Evolutionary conservation across 1,140 invertebrate species (phyloP).

Genomic region (Helicoverpa zea): DNA sequence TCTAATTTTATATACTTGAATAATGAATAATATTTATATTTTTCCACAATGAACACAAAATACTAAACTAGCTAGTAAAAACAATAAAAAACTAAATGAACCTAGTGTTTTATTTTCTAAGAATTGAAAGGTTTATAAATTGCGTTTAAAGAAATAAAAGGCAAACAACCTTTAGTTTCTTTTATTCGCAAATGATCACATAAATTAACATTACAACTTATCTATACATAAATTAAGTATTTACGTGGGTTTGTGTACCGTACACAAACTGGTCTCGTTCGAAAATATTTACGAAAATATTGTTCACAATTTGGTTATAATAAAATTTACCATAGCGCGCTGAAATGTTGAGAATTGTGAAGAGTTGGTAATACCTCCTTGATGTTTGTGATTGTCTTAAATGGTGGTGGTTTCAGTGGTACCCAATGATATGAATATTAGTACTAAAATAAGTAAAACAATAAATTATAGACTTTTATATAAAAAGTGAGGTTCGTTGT

Average conservation of each 20-base stretch:
- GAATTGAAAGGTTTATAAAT: too few species aligned
- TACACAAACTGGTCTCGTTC: constrained; percentile 77
- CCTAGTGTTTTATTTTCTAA: too few species aligned
- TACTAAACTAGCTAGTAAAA: too few species aligned
- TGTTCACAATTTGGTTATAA: constrained; percentile 84
- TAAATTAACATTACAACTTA: constrained; percentile 44
- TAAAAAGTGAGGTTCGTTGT: too few species aligned
- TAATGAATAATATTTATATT: too few species aligned
- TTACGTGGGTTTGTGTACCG: constrained; percentile 70
- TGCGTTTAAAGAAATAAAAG: neutral
- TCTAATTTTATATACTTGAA: too few species aligned
- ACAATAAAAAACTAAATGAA: too few species aligned
- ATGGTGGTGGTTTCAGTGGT: neutral
- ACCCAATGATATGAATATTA: too few species aligned
- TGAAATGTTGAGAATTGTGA: constrained; percentile 56
- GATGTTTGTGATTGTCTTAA: neutral
- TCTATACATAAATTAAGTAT: constrained; percentile 61
- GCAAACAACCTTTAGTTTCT: constrained; percentile 13
- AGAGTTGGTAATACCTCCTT: constrained; percentile 67
- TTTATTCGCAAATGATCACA: constrained; percentile 34
- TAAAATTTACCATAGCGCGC: constrained; percentile 78
- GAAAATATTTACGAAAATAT: constrained; percentile 85
- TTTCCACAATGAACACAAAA: too few species aligned
- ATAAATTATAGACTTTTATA: too few species aligned
- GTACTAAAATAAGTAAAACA: too few species aligned